Evolutionary conservation across 1,140 invertebrate species (phyloP), one percentile per base, ranked within the genome.

Genomic region (Scaptomyza hsui): DNA sequence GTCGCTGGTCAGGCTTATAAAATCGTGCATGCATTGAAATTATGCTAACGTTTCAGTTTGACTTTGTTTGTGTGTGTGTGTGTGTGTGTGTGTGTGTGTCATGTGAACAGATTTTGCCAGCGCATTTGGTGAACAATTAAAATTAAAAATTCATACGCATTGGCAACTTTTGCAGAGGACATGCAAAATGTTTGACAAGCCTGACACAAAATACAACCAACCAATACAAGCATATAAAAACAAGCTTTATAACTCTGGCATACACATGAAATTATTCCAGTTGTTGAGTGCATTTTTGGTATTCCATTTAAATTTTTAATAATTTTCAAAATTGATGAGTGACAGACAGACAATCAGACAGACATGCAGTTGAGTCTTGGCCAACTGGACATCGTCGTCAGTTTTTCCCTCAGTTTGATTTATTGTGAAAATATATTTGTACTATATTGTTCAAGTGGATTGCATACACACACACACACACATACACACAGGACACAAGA

Each of bases 301-400:
- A 88, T 88, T 88, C 83, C 72, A 89, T 89, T 88, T 88, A 88
- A 88, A 88, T 88, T 88, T 88, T 88, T 88, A 88, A 88, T 88
- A 82, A 78, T 78, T 86, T 75, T 88, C 74, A 78, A 82, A 88
- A 88, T 88, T 88, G 82, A 89, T 82, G 83, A 89, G 72, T 77
- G 79, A 75, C 72, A 73, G 75, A 69, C 63, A 73, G 57, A 49
- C 47, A n/a, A n/a, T n/a, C n/a, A 29, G 24, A 24, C 9, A 29
- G 18, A 41, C 18, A 21, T 19, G 18, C 29, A 10, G 26, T 15
- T 24, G 26, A 53, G 39, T 10, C 42, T 52, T 39, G 44, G 35
- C 42, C 35, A 47, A 47, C 29, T 51, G 52, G 61, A 56, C 52
- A 35, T 24, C 37, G 37, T 60, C 16, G 64, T 32, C 72, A 68